These are phyloP conservation scores for Rhynchopsitta pachyrhyncha DNA, from an alignment of 2,113 vertebrate genomes.

Conservation along the genomic window DNA sequence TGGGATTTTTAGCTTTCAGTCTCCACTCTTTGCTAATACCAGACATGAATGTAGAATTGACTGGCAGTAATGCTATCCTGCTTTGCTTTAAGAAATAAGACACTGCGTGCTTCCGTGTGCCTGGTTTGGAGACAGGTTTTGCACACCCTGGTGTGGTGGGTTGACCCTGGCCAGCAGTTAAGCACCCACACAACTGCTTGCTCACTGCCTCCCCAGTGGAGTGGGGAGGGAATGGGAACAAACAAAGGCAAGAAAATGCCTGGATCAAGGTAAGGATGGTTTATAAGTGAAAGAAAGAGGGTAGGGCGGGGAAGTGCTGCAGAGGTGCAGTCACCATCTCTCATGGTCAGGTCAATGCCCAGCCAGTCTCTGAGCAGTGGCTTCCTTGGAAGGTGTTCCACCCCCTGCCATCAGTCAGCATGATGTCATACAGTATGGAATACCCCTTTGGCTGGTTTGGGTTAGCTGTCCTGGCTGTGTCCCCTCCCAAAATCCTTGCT, in stretches of 20 bases:
- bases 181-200: not conserved
- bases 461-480: not conserved
- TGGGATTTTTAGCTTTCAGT: not conserved
- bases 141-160: not conserved
- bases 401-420: not conserved
- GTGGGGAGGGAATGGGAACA: not conserved
- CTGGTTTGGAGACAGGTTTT: not conserved
- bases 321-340: fast-evolving
- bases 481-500: not conserved
- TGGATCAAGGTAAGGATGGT: not conserved
- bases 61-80: not conserved
- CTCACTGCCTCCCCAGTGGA: not conserved
- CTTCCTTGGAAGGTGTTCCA: not conserved
- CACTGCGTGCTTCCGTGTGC: not conserved
- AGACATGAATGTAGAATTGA: not conserved
- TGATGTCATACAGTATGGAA: not conserved
- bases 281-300: not conserved
- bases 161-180: not conserved
- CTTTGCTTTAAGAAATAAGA: not conserved
- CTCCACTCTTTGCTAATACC: not conserved
- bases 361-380: not conserved
- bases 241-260: not conserved
- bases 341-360: fast-evolving
- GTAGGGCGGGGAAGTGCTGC: not conserved
- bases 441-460: fast-evolving